These are phyloP conservation scores for Nyctalus aviator DNA, from an alignment of 2,797 vertebrate species.

Conservation along the genomic window DNA sequence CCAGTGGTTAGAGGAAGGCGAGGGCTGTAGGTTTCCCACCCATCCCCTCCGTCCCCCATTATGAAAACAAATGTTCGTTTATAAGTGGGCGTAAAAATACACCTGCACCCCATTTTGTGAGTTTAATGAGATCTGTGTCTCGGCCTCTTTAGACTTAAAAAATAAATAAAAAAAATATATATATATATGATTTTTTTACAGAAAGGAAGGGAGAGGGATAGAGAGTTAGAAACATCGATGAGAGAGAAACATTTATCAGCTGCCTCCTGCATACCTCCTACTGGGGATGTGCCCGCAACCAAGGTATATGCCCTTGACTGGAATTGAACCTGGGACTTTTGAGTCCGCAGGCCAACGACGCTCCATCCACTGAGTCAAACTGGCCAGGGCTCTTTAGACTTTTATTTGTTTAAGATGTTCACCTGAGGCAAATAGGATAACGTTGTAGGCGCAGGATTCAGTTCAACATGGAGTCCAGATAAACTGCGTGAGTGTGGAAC, in stretches of 20 bases:
- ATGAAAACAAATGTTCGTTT: conserved; percentile 37
- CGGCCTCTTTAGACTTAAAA: neutral
- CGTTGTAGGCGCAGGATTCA: neutral
- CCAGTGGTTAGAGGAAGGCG: neutral
- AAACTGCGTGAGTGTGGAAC: neutral
- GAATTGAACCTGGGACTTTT: too few species aligned
- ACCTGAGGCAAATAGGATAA: neutral
- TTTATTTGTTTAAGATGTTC: conserved; percentile 1
- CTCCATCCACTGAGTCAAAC: too few species aligned
- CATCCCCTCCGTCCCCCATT: too few species aligned
- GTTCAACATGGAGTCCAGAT: neutral
- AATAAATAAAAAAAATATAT: too few species aligned
- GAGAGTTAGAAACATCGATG: too few species aligned
- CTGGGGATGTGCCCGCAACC: too few species aligned
- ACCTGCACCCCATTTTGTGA: neutral
- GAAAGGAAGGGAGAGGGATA: too few species aligned
- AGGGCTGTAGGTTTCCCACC: neutral
- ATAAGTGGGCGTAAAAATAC: neutral
- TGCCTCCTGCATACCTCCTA: too few species aligned
- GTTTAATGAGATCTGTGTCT: neutral
- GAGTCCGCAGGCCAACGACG: too few species aligned
- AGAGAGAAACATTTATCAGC: too few species aligned
- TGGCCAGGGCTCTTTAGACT: neutral
- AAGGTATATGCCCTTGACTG: too few species aligned
- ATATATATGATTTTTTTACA: too few species aligned